A percentile compares a stretch with the other conserved stretches of the same genome.
phyloP scores from a whole-genome alignment of 2,888 invertebrate species.

The Stenotaenia linearis region DNA sequence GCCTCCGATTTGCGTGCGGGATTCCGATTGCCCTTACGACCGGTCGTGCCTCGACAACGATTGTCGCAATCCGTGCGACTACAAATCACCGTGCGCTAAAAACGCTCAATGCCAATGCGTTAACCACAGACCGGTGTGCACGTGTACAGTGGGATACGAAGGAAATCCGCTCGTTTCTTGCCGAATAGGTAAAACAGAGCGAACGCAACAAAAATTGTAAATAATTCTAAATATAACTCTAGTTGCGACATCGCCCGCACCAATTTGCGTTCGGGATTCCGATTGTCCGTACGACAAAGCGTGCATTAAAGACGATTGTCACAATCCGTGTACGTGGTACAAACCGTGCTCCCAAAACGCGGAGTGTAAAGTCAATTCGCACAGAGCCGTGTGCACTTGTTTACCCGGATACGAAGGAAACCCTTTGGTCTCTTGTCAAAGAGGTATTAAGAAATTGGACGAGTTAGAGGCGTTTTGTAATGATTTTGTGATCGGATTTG shows the following conservation, averaged over 20 bases:
- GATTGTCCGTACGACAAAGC: slow-evolving; percentile 19
- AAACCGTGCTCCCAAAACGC: slow-evolving; percentile 68
- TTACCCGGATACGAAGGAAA: slow-evolving; percentile 34
- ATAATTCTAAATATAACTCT: no score
- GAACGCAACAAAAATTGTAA: no score
- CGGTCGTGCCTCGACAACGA: slow-evolving; percentile 65
- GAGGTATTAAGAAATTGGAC: slow-evolving; percentile 1
- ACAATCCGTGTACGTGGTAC: neutral
- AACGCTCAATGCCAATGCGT: slow-evolving; percentile 79
- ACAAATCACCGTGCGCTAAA: slow-evolving; percentile 66
- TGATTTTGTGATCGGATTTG: neutral
- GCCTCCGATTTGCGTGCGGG: slow-evolving; percentile 16
- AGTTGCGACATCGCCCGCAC: neutral
- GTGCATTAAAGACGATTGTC: slow-evolving; percentile 18
- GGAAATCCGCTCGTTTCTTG: slow-evolving; percentile 76
- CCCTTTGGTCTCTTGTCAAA: slow-evolving; percentile 13
- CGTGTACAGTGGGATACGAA: slow-evolving; percentile 78
- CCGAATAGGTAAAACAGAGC: slow-evolving; percentile 44
- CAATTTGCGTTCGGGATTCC: slow-evolving; percentile 31
- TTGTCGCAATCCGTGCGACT: slow-evolving; percentile 71
- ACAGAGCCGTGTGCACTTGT: slow-evolving; percentile 60
- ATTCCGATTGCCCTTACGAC: slow-evolving; percentile 33
- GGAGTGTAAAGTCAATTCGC: slow-evolving; percentile 65
- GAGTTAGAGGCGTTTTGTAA: neutral
- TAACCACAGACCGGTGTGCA: slow-evolving; percentile 69